Conservation (phyloP, 2,797 vertebrate genomes). For the Lates japonicus region DNA sequence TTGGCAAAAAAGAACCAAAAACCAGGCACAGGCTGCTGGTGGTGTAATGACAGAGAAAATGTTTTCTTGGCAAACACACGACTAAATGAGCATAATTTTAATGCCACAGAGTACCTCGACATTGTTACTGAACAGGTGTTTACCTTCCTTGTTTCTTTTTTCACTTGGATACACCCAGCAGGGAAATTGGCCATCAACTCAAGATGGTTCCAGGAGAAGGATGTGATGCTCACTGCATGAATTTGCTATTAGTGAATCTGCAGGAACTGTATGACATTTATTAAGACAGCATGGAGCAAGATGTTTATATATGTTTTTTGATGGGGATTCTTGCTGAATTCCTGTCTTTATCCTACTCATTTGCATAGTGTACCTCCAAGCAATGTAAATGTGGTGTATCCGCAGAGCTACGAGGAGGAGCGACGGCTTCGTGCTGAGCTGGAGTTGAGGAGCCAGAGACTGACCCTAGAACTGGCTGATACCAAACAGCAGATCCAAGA, state of each 20-base stretch:
- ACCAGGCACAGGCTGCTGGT: neutral
- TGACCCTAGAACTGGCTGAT: slow-evolving; percentile 94
- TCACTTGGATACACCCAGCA: neutral
- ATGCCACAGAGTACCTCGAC: neutral
- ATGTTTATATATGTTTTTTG: neutral
- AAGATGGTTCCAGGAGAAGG: neutral
- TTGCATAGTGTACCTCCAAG: neutral
- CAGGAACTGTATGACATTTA: neutral
- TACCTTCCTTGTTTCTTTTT: neutral
- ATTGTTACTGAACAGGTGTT: slow-evolving; percentile 3
- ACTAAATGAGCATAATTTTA: neutral
- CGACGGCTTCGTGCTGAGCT: slow-evolving; percentile 90
- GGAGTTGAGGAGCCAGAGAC: slow-evolving; percentile 92
- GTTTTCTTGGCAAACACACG: neutral
- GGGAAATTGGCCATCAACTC: neutral
- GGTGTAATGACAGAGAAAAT: neutral
- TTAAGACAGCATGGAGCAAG: neutral
- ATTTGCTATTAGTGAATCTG: neutral
- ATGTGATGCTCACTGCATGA: neutral
- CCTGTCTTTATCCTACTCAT: neutral
- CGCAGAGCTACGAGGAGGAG: slow-evolving; percentile 93
- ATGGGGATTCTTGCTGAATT: neutral
- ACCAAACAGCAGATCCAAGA: slow-evolving; percentile 94
- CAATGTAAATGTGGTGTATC: neutral
- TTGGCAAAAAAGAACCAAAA: slow-evolving; percentile 3